These are phyloP conservation scores for Haemorhous mexicanus DNA, from an alignment of 2,113 vertebrate species.

Conservation along the genomic window DNA sequence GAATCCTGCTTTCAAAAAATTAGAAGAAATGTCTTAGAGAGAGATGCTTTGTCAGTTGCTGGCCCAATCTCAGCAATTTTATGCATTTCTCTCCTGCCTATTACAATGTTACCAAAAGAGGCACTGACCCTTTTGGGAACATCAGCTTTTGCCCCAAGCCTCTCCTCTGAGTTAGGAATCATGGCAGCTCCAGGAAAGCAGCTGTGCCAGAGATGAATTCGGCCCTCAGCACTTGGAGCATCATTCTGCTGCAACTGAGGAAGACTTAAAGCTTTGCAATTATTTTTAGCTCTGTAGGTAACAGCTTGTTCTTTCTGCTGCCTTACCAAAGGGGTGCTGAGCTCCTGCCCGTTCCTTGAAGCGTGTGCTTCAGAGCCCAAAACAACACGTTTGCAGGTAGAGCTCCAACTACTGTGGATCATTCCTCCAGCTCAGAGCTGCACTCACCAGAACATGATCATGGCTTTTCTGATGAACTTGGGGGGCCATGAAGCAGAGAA, in stretches of 20 bases:
- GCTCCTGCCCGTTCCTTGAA: background rate
- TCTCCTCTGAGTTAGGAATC: background rate
- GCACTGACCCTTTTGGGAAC: background rate
- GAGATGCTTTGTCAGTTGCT: background rate
- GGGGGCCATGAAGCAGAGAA: background rate
- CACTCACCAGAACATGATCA: background rate
- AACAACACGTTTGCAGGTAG: background rate
- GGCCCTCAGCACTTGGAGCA: background rate
- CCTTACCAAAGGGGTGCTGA: background rate
- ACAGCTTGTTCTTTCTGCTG: constrained; percentile 14
- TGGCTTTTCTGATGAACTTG: background rate
- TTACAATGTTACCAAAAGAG: background rate
- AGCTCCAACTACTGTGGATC: background rate
- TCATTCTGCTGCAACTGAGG: background rate
- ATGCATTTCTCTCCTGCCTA: background rate
- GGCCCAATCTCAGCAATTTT: background rate
- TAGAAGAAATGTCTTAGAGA: background rate
- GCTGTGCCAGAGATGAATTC: fast-evolving
- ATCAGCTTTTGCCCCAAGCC: background rate
- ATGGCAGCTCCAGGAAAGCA: background rate
- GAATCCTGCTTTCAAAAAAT: background rate
- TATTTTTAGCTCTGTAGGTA: constrained; percentile 35
- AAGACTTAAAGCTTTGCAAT: background rate
- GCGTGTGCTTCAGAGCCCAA: background rate
- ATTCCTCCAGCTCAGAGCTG: background rate